These are phyloP conservation scores for Sphenopsis melanotis DNA, from an alignment of 2,797 vertebrate species.

Conservation along the genomic window DNA sequence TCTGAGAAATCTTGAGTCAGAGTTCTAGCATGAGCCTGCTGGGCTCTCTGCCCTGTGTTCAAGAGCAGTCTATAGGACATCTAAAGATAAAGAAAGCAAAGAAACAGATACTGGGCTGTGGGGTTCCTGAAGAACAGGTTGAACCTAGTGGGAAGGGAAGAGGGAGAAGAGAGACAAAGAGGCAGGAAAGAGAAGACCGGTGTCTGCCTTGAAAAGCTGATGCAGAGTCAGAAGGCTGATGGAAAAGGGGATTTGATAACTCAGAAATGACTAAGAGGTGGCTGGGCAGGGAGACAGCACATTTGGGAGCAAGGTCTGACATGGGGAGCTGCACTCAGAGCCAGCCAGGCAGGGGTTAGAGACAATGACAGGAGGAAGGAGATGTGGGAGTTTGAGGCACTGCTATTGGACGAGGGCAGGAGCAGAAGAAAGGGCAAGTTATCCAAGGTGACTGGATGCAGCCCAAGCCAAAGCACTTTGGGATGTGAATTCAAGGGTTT, in stretches of 20 bases:
- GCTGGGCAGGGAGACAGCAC: background rate
- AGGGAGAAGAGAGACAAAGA: background rate
- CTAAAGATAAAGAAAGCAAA: background rate
- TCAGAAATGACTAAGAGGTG: background rate
- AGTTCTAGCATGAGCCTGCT: background rate
- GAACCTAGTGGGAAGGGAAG: background rate
- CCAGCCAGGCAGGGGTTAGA: background rate
- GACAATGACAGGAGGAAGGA: background rate
- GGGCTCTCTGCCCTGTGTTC: background rate
- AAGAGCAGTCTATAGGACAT: background rate
- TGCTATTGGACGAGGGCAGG: background rate
- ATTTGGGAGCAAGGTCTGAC: background rate
- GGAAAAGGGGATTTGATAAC: background rate
- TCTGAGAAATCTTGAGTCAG: background rate
- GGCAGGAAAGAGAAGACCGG: background rate
- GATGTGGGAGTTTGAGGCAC: background rate
- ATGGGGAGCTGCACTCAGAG: background rate
- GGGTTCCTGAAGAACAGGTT: background rate
- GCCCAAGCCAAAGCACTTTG: fast-evolving
- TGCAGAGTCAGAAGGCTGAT: background rate
- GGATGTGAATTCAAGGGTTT: background rate
- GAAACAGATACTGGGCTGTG: background rate
- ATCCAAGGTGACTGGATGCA: fast-evolving
- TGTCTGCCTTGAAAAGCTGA: background rate
- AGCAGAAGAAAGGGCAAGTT: background rate